Evolutionary conservation across 2,888 invertebrate genomes (phyloP), one percentile per base, ranked within the genome.

Genomic region (Gerris lacustris): DNA sequence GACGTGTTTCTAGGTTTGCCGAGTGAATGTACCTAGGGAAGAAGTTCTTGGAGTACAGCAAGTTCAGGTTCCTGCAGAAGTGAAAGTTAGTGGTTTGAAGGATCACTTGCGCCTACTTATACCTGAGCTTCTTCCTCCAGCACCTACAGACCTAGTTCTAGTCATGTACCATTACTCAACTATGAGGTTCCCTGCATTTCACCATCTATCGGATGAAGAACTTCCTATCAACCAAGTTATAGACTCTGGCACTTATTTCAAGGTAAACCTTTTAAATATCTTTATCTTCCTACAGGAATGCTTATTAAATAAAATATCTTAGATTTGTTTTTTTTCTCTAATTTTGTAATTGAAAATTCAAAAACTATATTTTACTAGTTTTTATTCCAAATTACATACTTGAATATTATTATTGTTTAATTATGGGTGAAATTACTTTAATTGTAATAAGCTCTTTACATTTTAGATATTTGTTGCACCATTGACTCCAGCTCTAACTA

Each of bases 381-480:
- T 31, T 31, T 31, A 31, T 31, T 31, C 31, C 31, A 4, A 31
- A 31, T 31, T 31, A 31, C 31, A 31, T 31, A 31, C 31, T 31
- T 31, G 4, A 31, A 1, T 31, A 31, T 31, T 31, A 31, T 31
- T 31, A 2, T 31, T 31, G 31, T 31, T 31, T 31, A 31, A 2
- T 31, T 31, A 31, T 31, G 4, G 4, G 2, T 31, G 31, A 31
- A 31, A 4, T 31, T 2, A 31, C 31, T 1, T 31, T 31, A 31
- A 31, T 31, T 4, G 4, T 31, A 31, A 31, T 31, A 31, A 31
- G 31, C 31, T 31, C 31, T 31, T 31, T 31, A 31, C 31, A 31
- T 31, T 64, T 9, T 18, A 64, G 64, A 18, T 64, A 31, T 64
- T 64, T 31, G 64, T 64, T 9, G 18, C 64, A n/a, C 64, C 64